phyloP scores from a whole-genome alignment of 2,888 invertebrate species.

The Yponomeuta evonymella region DNA sequence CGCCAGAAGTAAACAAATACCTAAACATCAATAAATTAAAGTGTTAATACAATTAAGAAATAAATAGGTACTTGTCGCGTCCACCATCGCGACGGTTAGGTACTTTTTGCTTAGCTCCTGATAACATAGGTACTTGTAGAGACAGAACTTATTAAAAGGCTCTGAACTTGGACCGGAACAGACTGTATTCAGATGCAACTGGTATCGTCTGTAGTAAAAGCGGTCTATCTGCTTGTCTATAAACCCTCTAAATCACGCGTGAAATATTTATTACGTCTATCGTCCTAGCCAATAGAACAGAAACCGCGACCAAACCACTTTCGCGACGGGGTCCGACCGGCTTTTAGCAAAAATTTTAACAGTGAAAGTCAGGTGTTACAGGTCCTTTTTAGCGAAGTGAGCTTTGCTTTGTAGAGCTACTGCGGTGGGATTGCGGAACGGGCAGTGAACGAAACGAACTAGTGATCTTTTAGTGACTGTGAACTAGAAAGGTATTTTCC shows the following conservation, averaged over 20 bases:
- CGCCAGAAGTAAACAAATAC: neutral
- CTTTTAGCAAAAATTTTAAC: conserved; percentile 75
- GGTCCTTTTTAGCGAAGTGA: neutral
- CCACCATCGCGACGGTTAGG: no score
- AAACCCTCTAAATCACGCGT: conserved; percentile 13
- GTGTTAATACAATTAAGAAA: neutral
- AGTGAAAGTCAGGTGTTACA: conserved; percentile 55
- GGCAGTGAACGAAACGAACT: no score
- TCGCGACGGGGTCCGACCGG: conserved; percentile 66
- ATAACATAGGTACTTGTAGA: no score
- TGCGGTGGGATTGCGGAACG: no score
- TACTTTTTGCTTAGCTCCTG: no score
- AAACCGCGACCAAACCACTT: conserved; percentile 60
- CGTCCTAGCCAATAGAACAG: conserved; percentile 26
- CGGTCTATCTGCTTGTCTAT: conserved; percentile 10
- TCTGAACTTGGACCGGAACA: neutral
- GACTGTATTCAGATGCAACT: neutral
- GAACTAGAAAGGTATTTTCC: no score
- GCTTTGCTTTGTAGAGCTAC: neutral
- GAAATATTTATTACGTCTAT: conserved; percentile 17
- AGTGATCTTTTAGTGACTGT: no score
- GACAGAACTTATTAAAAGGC: no score
- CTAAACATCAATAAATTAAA: neutral
- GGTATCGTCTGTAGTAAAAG: conserved; percentile 10
- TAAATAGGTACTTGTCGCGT: no score